These are phyloP conservation scores for Lamprologus callipterus DNA, from an alignment of 2,113 vertebrate genomes.

Conservation along the genomic window DNA sequence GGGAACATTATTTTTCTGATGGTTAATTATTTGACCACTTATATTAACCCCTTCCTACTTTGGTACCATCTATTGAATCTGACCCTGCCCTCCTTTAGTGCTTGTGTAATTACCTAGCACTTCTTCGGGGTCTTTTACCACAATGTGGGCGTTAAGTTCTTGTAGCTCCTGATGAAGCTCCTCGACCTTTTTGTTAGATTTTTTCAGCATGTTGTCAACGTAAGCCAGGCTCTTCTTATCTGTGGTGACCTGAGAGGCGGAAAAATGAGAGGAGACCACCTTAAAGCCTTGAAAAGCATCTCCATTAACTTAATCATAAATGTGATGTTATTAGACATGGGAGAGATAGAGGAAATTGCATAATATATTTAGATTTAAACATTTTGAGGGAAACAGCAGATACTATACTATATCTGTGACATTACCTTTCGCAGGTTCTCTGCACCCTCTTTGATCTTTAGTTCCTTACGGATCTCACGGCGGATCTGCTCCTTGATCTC, in stretches of 20 bases:
- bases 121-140: constrained; percentile 94
- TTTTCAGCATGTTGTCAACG: constrained; percentile 98
- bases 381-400: not conserved
- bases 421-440: constrained; percentile 89
- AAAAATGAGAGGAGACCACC: not conserved
- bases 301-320: not conserved
- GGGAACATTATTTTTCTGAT: not conserved
- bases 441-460: constrained; percentile 98
- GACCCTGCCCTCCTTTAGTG: not conserved
- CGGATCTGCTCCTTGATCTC: constrained; percentile 97
- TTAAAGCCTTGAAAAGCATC: not conserved
- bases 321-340: not conserved
- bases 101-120: constrained; percentile 81
- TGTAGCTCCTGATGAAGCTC: constrained; percentile 96
- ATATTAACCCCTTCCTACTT: not conserved
- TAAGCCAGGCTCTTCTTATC: constrained; percentile 99
- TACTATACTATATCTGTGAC: not conserved
- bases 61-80: not conserved
- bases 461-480: constrained; percentile 97
- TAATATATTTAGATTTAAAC: not conserved
- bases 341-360: not conserved
- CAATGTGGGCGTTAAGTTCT: constrained; percentile 95
- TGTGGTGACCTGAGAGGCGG: constrained; percentile 82
- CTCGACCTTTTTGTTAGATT: constrained; percentile 96
- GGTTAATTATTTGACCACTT: not conserved